Base-by-base conservation (phyloP, 2,888 invertebrate species). In the Synanthedon tipuliformis region DNA sequence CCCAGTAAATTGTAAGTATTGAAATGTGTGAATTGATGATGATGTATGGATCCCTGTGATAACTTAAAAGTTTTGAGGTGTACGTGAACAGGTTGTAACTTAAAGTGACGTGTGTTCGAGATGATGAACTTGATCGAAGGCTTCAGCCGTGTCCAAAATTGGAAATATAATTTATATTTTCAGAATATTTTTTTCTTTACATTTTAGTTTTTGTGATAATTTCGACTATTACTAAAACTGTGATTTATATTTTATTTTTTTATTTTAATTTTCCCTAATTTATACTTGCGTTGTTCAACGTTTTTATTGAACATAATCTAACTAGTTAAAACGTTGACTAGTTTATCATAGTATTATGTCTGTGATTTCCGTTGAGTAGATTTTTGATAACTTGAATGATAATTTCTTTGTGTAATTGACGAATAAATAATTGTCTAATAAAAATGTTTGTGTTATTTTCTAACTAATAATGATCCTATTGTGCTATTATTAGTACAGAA, bases 361-460 rank as follows among this genome's bases (percentile, higher is more conserved):
- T 86, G 85, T 86, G 85, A 86, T 85, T 81, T 73, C 69, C 70
- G 78, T 77, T 68, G 60, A 74, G 73, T 79, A 78, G 76, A 71
- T 70, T 16, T 16, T 78, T 66, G 68, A 66, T 71, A 66, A 73
- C 68, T 68, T 73, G 69, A 72, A 68, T 79, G 73, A 34, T 50
- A 48, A n/a, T 78, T 79, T 73, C 73, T 67, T 75, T 73, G 73
- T 78, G 73, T 77, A 77, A 78, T 76, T 79, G 74, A 70, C 71
- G 69, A 81, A 81, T 83, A 84, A 82, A 79, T 63, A 70, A 76
- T 79, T 84, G 81, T 85, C 79, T 79, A 83, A 82, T 76, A 75
- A 69, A 69, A 57, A 48, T 8, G 16, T 49, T 45, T 34, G 34
- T 34, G 0, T 34, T 10, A 1, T 34, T 5, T 34, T 34, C 34